phyloP scores from a whole-genome alignment of 2,888 invertebrate genomes.

The Chrysotoxum bicinctum region DNA sequence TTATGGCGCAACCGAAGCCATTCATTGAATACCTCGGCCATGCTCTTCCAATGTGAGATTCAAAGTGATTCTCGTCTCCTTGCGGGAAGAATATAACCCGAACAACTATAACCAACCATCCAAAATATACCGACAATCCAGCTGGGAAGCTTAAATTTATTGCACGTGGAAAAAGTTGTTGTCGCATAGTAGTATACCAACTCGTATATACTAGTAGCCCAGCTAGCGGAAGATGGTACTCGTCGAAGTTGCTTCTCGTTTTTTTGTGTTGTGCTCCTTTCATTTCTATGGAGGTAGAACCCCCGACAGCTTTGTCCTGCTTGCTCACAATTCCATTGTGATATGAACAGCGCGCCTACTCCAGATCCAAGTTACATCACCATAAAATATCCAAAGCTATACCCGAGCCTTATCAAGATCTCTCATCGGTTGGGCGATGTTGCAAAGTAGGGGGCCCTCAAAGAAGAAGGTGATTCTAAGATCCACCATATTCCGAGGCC shows the following conservation, averaged over 20 bases:
- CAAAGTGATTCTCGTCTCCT: slow-evolving; percentile 47
- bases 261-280: slow-evolving; percentile 2
- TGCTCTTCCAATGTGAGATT: slow-evolving; percentile 54
- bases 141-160: slow-evolving; percentile 67
- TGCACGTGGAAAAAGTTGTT: slow-evolving; percentile 67
- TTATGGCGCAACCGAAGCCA: slow-evolving; percentile 71
- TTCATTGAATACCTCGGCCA: slow-evolving; percentile 71
- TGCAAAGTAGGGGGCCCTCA: slow-evolving; percentile 52
- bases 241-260: slow-evolving; percentile 7
- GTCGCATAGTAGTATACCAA: slow-evolving; percentile 46
- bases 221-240: slow-evolving; percentile 21
- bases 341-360: slow-evolving; percentile 70
- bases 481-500: slow-evolving; percentile 33
- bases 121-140: slow-evolving; percentile 61
- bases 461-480: slow-evolving; percentile 55
- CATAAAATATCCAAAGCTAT: slow-evolving; percentile 70
- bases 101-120: slow-evolving; percentile 37
- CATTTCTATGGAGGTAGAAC: slow-evolving; percentile 17
- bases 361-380: slow-evolving; percentile 70
- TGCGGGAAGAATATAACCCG: background rate
- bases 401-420: slow-evolving; percentile 68
- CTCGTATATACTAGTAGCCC: background rate
- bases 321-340: slow-evolving; percentile 69
- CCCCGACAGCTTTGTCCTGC: slow-evolving; percentile 63
- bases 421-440: slow-evolving; percentile 54